phyloP scores from a whole-genome alignment of 2,113 vertebrate species.

The Perca schrenkii region DNA sequence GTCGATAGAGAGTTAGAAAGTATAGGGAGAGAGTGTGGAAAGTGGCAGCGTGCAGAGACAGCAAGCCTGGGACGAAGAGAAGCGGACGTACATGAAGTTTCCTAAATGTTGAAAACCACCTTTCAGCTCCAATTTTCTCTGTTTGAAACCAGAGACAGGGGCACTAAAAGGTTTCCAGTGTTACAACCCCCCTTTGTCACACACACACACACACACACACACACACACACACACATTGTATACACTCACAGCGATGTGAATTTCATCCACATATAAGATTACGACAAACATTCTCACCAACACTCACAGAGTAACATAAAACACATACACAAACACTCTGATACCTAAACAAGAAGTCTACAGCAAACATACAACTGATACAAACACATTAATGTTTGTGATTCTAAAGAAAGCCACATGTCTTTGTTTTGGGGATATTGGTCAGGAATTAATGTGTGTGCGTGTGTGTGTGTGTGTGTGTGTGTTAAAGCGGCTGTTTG shows the following conservation, averaged over 20 bases:
- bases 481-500: slow-evolving; percentile 30
- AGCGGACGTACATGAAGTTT: slow-evolving; percentile 43
- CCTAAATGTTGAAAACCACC: slow-evolving; percentile 74
- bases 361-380: slow-evolving; percentile 64
- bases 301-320: slow-evolving; percentile 68
- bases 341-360: slow-evolving; percentile 69
- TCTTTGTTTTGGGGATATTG: slow-evolving; percentile 59
- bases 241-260: slow-evolving; percentile 48
- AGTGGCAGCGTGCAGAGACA: slow-evolving; percentile 35
- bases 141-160: slow-evolving; percentile 78
- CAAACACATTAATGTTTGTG: slow-evolving; percentile 74
- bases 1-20: slow-evolving; percentile 30
- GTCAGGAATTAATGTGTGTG: slow-evolving; percentile 41
- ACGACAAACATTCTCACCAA: slow-evolving; percentile 69
- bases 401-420: slow-evolving; percentile 74
- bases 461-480: slow-evolving; percentile 4
- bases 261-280: slow-evolving; percentile 69
- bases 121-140: slow-evolving; percentile 84
- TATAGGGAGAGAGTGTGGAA: slow-evolving; percentile 11
- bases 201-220: slow-evolving; percentile 24
- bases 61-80: slow-evolving; percentile 25
- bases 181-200: slow-evolving; percentile 31
- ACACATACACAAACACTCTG: slow-evolving; percentile 70
- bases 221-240: slow-evolving; percentile 36
- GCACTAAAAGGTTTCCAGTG: slow-evolving; percentile 70